Percentiles rank a stretch among this genome's conserved stretches.
These are phyloP conservation scores for Xestia c-nigrum DNA, from an alignment of 2,888 invertebrate species.

Conservation along the genomic window DNA sequence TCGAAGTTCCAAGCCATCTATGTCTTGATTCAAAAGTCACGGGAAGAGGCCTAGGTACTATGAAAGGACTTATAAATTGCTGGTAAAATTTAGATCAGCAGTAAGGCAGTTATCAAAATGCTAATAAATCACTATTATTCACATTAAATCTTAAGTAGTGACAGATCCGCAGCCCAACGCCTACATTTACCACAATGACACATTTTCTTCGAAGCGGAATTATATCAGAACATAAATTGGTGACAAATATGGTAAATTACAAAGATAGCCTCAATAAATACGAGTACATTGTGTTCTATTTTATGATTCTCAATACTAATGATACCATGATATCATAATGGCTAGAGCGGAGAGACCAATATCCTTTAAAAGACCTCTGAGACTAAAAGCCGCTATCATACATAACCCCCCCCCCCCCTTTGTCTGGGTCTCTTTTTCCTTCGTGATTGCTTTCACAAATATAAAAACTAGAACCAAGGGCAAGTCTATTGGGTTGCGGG, in stretches of 20 bases:
- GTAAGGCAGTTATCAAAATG: background rate
- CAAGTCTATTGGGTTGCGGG: too few species aligned
- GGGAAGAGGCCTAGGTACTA: too few species aligned
- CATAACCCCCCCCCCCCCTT: background rate
- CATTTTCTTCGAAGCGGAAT: constrained; percentile 58
- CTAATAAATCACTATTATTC: constrained; percentile 48
- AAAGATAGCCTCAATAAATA: constrained; percentile 46
- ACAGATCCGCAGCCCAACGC: constrained; percentile 46
- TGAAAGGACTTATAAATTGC: background rate
- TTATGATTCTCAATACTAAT: constrained; percentile 33
- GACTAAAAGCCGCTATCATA: background rate
- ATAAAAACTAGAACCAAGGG: background rate
- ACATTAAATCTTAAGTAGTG: constrained; percentile 48
- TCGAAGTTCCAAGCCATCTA: background rate
- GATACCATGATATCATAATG: constrained; percentile 36
- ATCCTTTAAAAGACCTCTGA: constrained; percentile 26
- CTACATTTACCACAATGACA: constrained; percentile 51
- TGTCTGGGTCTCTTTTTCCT: background rate
- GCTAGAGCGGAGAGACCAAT: constrained; percentile 13
- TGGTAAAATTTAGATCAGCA: background rate
- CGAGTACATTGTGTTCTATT: constrained; percentile 24
- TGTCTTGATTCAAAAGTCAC: background rate
- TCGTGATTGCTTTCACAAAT: too few species aligned
- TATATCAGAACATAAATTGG: constrained; percentile 56
- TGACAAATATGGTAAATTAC: constrained; percentile 60